Conservation (phyloP, 2,113 vertebrate genomes). For the Psittacus erithacus region DNA sequence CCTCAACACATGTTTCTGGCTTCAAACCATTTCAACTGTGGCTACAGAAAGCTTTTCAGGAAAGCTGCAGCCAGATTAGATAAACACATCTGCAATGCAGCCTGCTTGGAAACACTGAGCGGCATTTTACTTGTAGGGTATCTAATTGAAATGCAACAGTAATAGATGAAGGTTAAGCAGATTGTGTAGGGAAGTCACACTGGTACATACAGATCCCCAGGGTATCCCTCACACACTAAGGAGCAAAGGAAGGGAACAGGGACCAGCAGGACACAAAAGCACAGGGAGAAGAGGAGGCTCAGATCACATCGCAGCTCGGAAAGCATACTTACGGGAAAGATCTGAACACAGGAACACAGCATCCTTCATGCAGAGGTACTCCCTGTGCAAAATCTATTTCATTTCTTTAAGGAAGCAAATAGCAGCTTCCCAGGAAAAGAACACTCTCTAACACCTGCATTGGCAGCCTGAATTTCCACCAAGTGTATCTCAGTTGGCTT, state of each 20-base stretch:
- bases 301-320: neutral
- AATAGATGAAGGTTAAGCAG: neutral
- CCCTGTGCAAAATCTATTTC: neutral
- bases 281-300: neutral
- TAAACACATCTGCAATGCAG: neutral
- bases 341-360: neutral
- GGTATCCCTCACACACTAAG: neutral
- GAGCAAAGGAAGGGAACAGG: neutral
- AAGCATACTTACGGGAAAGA: neutral
- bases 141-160: neutral
- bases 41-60: neutral
- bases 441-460: neutral
- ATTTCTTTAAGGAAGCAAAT: neutral
- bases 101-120: neutral
- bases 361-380: neutral
- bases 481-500: neutral
- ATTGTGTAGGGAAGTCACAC: neutral
- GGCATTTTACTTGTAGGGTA: neutral
- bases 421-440: neutral
- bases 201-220: neutral
- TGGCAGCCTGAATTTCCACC: neutral
- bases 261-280: neutral
- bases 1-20: neutral
- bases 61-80: neutral
- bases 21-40: neutral